A percentile compares a stretch with the other conserved stretches of the same genome.
Conservation (phyloP, 2,888 invertebrate genomes). For the Coleophora deauratella region DNA sequence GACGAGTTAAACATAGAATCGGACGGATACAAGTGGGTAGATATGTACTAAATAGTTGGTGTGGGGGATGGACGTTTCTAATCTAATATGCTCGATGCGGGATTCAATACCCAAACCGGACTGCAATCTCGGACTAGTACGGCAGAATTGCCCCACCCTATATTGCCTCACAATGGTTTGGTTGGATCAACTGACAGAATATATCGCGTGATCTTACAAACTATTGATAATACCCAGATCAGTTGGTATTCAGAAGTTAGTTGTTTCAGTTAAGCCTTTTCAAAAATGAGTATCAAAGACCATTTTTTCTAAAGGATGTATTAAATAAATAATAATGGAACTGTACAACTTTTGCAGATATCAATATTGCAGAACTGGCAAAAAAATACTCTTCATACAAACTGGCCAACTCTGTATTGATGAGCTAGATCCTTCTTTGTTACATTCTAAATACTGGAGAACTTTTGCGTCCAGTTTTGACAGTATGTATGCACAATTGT, state of each 20-base stretch:
- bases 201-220: neutral
- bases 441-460: no score
- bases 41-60: slow-evolving; percentile 42
- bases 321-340: no score
- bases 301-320: no score
- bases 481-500: no score
- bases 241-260: neutral
- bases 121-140: slow-evolving; percentile 37
- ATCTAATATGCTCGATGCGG: slow-evolving; percentile 54
- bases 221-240: neutral
- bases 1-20: slow-evolving; percentile 15
- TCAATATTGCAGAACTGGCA: no score
- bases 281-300: no score
- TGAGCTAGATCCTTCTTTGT: no score
- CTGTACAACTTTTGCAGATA: no score
- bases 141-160: slow-evolving; percentile 31
- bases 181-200: slow-evolving; percentile 33
- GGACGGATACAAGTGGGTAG: slow-evolving; percentile 33
- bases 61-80: slow-evolving; percentile 47
- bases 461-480: no score
- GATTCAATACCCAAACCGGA: slow-evolving; percentile 26
- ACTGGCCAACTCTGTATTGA: no score
- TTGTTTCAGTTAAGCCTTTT: neutral
- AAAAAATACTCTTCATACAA: no score
- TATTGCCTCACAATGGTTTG: slow-evolving; percentile 31